phyloP scores from a whole-genome alignment of 1,140 invertebrate species.

The Luehdorfia chinensis region DNA sequence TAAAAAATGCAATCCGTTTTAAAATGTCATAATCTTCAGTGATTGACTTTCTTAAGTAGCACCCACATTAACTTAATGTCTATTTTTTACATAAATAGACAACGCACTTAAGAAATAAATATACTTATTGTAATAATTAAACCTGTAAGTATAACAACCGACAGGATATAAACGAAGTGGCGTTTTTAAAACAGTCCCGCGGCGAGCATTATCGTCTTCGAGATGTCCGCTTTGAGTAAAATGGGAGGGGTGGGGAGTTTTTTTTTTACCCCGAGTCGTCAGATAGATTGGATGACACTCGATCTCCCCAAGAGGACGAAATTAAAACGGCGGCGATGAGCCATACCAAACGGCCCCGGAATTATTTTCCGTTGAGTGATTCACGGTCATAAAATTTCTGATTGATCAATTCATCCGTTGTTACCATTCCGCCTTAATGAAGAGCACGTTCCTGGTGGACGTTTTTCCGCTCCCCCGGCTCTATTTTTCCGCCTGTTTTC shows the following conservation, averaged over 20 bases:
- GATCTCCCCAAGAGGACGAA: conserved; percentile 70
- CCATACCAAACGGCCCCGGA: conserved; percentile 60
- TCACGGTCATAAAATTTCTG: conserved; percentile 72
- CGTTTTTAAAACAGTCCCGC: conserved; percentile 35
- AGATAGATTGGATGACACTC: conserved; percentile 75
- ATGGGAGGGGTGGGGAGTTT: conserved; percentile 27
- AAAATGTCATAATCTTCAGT: no score
- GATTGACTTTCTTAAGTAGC: no score
- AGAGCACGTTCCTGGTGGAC: conserved; percentile 58
- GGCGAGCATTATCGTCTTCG: conserved; percentile 49
- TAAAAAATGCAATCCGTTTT: no score
- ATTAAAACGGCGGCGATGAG: conserved; percentile 73
- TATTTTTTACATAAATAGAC: no score
- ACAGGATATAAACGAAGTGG: no score
- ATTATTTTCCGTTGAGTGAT: conserved; percentile 76
- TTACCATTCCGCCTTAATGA: conserved; percentile 68
- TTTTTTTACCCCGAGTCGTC: conserved; percentile 61
- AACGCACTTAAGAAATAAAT: no score
- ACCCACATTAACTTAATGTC: no score
- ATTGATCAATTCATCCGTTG: conserved; percentile 75
- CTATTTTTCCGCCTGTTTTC: conserved; percentile 65
- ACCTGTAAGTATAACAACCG: no score
- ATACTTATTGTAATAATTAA: no score
- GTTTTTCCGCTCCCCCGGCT: conserved; percentile 46
- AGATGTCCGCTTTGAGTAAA: conserved; percentile 35